Evolutionary conservation across 1,140 invertebrate species (phyloP), one percentile per base, ranked within the genome.

Genomic region (Sogatella furcifera): DNA sequence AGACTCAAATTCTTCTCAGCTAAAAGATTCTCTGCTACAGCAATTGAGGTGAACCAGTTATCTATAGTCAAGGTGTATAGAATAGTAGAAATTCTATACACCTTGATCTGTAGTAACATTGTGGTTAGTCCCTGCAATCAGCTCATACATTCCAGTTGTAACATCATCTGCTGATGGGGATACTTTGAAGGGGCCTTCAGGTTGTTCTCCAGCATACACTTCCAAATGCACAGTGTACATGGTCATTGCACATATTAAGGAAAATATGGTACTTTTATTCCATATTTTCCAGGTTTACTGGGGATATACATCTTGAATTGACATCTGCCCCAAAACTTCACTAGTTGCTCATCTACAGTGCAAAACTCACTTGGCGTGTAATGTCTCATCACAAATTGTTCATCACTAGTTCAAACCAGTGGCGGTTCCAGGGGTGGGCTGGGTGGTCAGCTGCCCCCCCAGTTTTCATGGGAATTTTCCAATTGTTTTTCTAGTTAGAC

Each of bases 231-330:
- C 62, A 53, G 66, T 57, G 60, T 72, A 63, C 66, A 58, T 31
- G 64, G 67, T 73, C 68, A 8, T 9, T 38, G 34, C 34, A 38
- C 34, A 38, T 57, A 62, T 61, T 14, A 71, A 56, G 53, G 63
- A 63, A 65, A 68, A 72, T 59, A n/a, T n/a, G n/a, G n/a, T n/a
- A 73, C 65, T 69, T 78, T 77, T 52, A 77, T 69, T 17, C 74
- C 77, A 68, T 77, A 78, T 66, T 72, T 72, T 19, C 62, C 66
- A 34, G 72, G 72, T 65, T 76, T 77, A 13, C 59, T 67, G n/a
- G 71, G 70, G 15, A 76, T 73, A 57, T 70, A 75, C 54, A 28
- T 72, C 66, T 14, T 64, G 66, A 61, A 28, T 8, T 9, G 1
- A 61, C 70, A 73, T 19, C 69, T 53, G 24, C 71, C 73, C 62